These are phyloP conservation scores for Tarsius wallacei DNA, from an alignment of 2,797 vertebrate species.

Conservation along the genomic window DNA sequence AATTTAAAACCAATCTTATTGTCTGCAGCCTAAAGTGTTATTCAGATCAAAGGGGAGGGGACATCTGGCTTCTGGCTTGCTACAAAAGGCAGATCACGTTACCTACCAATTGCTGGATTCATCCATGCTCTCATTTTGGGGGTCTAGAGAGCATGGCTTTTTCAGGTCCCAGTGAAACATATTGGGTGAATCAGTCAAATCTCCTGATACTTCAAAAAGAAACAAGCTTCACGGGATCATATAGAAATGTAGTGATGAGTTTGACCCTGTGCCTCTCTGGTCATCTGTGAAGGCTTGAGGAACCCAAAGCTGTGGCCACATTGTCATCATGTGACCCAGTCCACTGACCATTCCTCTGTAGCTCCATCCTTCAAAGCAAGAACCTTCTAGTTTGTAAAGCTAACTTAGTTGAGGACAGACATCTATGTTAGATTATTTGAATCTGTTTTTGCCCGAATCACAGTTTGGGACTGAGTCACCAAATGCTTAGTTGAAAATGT, in stretches of 20 bases:
- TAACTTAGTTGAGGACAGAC: neutral
- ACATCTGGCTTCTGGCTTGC: conserved; percentile 94
- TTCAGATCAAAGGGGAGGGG: conserved; percentile 94
- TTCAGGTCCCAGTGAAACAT: conserved; percentile 76
- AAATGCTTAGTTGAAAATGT: conserved; percentile 21
- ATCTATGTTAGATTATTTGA: neutral
- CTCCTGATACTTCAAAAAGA: conserved; percentile 78
- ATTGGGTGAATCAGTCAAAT: conserved; percentile 78
- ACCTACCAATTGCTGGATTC: conserved; percentile 86
- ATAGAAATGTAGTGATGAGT: neutral
- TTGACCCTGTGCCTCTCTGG: neutral
- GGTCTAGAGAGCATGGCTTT: conserved; percentile 65
- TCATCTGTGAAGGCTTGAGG: neutral
- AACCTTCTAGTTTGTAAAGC: neutral
- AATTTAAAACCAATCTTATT: conserved; percentile 95
- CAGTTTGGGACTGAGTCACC: neutral
- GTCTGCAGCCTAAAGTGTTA: conserved; percentile 94
- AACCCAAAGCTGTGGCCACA: neutral
- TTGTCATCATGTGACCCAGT: neutral
- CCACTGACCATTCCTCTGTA: neutral
- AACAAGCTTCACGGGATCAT: conserved; percentile 21
- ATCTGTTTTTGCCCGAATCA: conserved; percentile 42
- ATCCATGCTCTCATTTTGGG: conserved; percentile 67
- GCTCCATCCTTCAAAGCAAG: neutral
- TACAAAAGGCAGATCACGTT: conserved; percentile 92